Evolutionary conservation across 2,888 invertebrate species (phyloP), one percentile per base, ranked within the genome.

Genomic region (Drosophila kokeensis): DNA sequence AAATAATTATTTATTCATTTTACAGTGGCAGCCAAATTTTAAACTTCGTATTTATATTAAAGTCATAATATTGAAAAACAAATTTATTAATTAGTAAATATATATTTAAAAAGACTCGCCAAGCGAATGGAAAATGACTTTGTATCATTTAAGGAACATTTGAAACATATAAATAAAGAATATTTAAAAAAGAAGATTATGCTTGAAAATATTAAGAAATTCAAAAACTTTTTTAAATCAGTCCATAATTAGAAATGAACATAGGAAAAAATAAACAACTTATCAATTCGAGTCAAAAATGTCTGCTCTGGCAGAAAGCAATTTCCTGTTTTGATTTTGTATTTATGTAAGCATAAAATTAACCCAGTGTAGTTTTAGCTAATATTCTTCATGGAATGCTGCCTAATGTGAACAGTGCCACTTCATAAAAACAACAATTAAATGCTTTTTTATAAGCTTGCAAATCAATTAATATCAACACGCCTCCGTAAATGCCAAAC

Each of bases 401-500:
- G 60, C 30, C 49, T 52, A 78, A 53, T 78, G 79, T 74, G 62
- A 78, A 55, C 74, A 70, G 65, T 27, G 45, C 13, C 69, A 74
- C 55, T 55, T 60, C 49, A 66, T 57, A 42, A 50, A 57, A 50
- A 64, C 15, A n/a, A 27, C 27, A 55, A 58, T 73, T 53, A 45
- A 54, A 62, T 45, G 24, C n/a, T 38, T 42, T 36, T 59, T 36
- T 59, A 54, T 66, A 61, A 71, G 67, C 79, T 58, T 11, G n/a
- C n/a, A 48, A 67, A 72, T 18, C 76, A 63, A 69, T 66, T 66
- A 76, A 65, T 65, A 72, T 34, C 63, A 61, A 55, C 50, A 68
- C 68, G 62, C 76, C 79, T 55, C 49, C 69, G 32, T 64, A 64
- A 71, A 59, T 45, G 48, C 50, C 74, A 78, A 54, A 73, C 87